phyloP scores from a whole-genome alignment of 2,888 invertebrate species.

The Drosophila barbarae region DNA sequence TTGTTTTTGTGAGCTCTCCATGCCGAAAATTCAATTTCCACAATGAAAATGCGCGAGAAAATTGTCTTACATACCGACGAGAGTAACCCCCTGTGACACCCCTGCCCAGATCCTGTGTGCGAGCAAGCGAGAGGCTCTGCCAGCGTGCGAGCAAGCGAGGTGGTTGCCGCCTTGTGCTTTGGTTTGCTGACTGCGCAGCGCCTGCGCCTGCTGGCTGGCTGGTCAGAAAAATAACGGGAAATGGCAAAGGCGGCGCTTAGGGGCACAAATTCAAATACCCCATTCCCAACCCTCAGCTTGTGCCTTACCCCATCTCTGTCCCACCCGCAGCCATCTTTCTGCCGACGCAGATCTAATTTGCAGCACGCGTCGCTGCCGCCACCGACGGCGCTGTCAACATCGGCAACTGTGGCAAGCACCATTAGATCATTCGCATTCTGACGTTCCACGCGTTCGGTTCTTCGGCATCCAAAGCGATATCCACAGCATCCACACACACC shows the following conservation, averaged over 20 bases:
- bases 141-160: conserved; percentile 31
- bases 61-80: conserved; percentile 67
- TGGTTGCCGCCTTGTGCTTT: conserved; percentile 45
- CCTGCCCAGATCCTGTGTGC: neutral
- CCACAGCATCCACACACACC: conserved; percentile 9
- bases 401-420: conserved; percentile 53
- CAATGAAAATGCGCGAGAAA: conserved; percentile 73
- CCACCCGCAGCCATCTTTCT: conserved; percentile 66
- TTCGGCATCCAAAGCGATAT: conserved; percentile 27
- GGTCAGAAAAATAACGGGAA: conserved; percentile 64
- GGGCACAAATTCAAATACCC: conserved; percentile 49
- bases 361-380: conserved; percentile 20
- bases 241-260: conserved; percentile 72
- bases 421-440: conserved; percentile 77
- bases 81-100: conserved; percentile 12
- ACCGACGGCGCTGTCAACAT: conserved; percentile 48
- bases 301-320: conserved; percentile 38
- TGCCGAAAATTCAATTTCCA: conserved; percentile 78
- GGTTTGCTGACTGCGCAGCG: conserved; percentile 66
- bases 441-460: conserved; percentile 72
- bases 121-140: conserved; percentile 21
- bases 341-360: conserved; percentile 47
- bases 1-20: conserved; percentile 50
- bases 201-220: conserved; percentile 50
- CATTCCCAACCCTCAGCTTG: conserved; percentile 7